A percentile compares a stretch with the other conserved stretches of the same genome.
Evolutionary conservation across 2,113 vertebrate species (phyloP).

Genomic region (Poeciliopsis retropinna): DNA sequence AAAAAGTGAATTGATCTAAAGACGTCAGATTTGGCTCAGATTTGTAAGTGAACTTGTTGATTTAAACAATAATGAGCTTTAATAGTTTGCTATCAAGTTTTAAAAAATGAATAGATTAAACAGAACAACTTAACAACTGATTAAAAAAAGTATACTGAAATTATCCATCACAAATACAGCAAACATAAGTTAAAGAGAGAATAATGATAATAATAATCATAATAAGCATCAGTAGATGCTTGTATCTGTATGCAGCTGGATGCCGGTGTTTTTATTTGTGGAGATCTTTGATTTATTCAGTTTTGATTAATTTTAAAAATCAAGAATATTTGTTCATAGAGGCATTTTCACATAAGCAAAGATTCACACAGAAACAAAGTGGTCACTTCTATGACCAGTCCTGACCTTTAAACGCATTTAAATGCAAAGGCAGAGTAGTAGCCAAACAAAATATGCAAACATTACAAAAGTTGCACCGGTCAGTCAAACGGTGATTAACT

Average conservation of each 20-base stretch:
- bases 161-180: neutral
- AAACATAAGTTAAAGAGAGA: neutral
- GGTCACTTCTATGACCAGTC: neutral
- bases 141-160: neutral
- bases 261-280: neutral
- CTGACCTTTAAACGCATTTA: too few species aligned
- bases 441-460: too few species aligned
- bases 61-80: conserved; percentile 7
- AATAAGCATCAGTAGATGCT: neutral
- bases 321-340: neutral
- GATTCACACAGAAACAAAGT: neutral
- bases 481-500: too few species aligned
- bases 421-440: too few species aligned
- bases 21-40: conserved; percentile 7
- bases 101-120: too few species aligned
- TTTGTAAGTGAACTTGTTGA: conserved; percentile 9
- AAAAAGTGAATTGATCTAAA: conserved; percentile 10
- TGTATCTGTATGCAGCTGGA: neutral
- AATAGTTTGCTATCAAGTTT: too few species aligned
- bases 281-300: neutral
- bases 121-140: too few species aligned
- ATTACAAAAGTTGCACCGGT: too few species aligned
- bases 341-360: conserved; percentile 4
- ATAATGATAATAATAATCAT: neutral
- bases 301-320: neutral